Percentiles rank a stretch among this genome's conserved stretches.
These are phyloP conservation scores for Elephas maximus DNA, from an alignment of 2,113 vertebrate species.

Conservation along the genomic window DNA sequence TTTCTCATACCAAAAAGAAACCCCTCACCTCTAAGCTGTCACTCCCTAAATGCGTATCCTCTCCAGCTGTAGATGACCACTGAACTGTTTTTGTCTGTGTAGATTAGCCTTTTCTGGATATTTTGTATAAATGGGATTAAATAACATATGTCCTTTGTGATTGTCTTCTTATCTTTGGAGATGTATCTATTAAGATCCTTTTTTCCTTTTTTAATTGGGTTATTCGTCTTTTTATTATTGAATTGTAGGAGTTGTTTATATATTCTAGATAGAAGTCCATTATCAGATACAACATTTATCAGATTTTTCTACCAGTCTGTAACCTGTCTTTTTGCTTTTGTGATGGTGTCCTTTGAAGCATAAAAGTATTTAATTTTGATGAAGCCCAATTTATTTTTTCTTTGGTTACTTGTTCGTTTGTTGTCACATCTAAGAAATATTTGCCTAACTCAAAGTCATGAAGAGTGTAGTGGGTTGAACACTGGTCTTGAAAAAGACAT, in stretches of 20 bases:
- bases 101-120: neutral
- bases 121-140: neutral
- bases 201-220: neutral
- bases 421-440: too few relatives aligned
- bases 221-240: constrained; percentile 40
- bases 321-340: too few relatives aligned
- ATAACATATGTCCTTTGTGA: neutral
- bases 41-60: neutral
- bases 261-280: neutral
- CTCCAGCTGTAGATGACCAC: neutral
- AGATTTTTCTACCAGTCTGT: too few relatives aligned
- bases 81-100: neutral
- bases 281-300: neutral
- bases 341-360: too few relatives aligned
- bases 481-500: too few relatives aligned
- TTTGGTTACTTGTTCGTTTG: too few relatives aligned
- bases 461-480: too few relatives aligned
- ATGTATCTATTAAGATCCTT: neutral
- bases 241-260: neutral
- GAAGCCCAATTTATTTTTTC: too few relatives aligned
- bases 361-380: too few relatives aligned
- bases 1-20: constrained; percentile 21
- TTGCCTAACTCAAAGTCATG: too few relatives aligned
- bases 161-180: neutral
- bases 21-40: neutral